Conservation (phyloP, 2,113 vertebrate species). For the Sphaerodactylus townsendi region DNA sequence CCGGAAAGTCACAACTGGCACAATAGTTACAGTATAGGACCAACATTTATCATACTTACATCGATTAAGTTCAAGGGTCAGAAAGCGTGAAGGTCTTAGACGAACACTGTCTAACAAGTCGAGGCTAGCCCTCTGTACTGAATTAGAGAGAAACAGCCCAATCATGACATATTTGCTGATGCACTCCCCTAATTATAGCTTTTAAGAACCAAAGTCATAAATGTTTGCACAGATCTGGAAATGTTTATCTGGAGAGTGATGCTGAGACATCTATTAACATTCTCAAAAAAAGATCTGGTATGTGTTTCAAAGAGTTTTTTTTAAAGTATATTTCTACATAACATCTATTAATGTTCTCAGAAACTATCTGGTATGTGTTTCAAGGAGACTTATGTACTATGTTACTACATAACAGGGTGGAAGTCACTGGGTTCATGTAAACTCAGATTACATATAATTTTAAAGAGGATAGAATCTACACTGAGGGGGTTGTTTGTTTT, state of each 20-base stretch:
- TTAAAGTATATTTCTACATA: not conserved
- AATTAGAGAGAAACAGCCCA: conserved; percentile 9
- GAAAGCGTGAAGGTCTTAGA: no score
- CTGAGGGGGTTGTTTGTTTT: no score
- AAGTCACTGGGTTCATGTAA: not conserved
- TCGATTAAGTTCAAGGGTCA: no score
- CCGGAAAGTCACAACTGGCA: no score
- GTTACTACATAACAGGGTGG: not conserved
- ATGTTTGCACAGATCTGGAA: not conserved
- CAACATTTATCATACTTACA: no score
- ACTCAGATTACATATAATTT: not conserved
- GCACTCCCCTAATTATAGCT: conserved; percentile 6
- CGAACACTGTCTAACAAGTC: no score
- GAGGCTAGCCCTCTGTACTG: not conserved
- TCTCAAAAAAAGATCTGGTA: not conserved
- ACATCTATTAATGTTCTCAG: not conserved
- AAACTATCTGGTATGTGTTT: not conserved
- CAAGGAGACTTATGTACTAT: not conserved
- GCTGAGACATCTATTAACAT: not conserved
- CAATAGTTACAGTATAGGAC: no score
- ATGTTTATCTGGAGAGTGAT: not conserved
- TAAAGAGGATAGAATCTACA: no score
- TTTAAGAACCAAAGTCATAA: conserved; percentile 23
- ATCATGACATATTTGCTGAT: conserved; percentile 8
- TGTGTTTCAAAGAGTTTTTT: not conserved